Base-by-base conservation (phyloP, 2,888 invertebrate genomes). In the Diarsia brunnea region DNA sequence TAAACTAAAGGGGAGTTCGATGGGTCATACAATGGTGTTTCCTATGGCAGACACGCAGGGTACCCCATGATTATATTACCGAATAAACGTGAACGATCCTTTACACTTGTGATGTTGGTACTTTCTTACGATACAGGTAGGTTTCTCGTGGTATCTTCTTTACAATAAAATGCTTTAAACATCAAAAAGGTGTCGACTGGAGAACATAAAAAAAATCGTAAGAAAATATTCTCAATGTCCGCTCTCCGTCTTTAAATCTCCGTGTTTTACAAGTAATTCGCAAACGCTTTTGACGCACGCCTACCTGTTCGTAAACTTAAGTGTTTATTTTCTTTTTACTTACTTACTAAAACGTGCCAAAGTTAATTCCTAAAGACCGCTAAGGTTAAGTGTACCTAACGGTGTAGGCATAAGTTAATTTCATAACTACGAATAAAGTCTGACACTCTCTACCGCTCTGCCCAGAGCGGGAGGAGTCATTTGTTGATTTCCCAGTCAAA, bases 11-110 rank as follows among this genome's bases (percentile, higher is more conserved):
- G 60, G 60, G n/a, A 69, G 16, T 47, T 81, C 38, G 43, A 74
- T 51, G 51, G 63, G 63, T 24, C 45, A 60, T 74, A 47, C 31
- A 47, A 68, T 60, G 51, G 24, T 55, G 58, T 75, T 79, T 75
- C 38, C 16, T 38, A 79, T 81, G 58, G 64, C 14, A 58, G 38
- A 31, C 75, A 75, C 82, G 79, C 27, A 65, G 3, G 10, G 24
- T 11, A 24, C 21, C 53, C 67, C 45, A 64, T 68, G 63, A 79
- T 79, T n/a, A 14, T 24, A 60, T 79, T 81, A 81, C 63, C 24
- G 16, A 11, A 43, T 14, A 51, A 58, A 81, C 58, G 82, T 60
- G 68, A 75, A 63, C 63, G 55, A 58, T 55, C 31, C 31, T 61
- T 38, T n/a, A 63, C 14, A 38, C 38, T 43, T 8, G 3, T n/a